Evolutionary conservation across 2,797 vertebrate genomes (phyloP).

Genomic region (Triplophysa bombifrons): DNA sequence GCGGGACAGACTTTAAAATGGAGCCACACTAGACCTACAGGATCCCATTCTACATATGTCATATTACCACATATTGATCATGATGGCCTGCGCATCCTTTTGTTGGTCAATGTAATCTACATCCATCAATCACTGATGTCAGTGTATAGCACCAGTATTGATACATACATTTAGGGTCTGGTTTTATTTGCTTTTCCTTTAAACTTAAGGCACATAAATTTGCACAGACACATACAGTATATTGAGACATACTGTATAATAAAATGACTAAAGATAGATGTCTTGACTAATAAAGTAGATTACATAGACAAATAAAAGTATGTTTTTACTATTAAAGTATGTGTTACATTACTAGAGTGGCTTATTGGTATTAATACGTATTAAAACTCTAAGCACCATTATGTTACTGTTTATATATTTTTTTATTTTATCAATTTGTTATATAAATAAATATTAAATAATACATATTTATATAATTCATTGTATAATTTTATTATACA

Average conservation of each 20-base stretch:
- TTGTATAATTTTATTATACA: too few species aligned
- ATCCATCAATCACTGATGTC: background rate
- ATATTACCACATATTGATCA: constrained; percentile 4
- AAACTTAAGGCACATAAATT: background rate
- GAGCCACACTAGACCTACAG: background rate
- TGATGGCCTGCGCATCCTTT: background rate
- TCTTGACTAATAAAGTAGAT: constrained; percentile 7
- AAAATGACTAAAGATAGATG: background rate
- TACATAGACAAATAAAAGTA: background rate
- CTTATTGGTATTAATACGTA: too few species aligned
- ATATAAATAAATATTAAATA: too few species aligned
- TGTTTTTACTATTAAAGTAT: background rate
- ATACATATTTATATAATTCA: too few species aligned
- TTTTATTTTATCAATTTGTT: too few species aligned
- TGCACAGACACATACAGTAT: background rate
- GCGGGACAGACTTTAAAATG: background rate
- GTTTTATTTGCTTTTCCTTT: background rate
- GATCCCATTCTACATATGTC: background rate
- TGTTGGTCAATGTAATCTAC: background rate
- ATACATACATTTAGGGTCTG: background rate
- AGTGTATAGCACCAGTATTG: background rate
- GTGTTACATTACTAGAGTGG: background rate
- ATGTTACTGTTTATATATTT: too few species aligned
- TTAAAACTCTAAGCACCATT: background rate
- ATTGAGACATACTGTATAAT: background rate